Percentiles rank a stretch among this genome's conserved stretches.
Conservation (phyloP, 1,140 invertebrate genomes). For the Stegodyphus dumicola region DNA sequence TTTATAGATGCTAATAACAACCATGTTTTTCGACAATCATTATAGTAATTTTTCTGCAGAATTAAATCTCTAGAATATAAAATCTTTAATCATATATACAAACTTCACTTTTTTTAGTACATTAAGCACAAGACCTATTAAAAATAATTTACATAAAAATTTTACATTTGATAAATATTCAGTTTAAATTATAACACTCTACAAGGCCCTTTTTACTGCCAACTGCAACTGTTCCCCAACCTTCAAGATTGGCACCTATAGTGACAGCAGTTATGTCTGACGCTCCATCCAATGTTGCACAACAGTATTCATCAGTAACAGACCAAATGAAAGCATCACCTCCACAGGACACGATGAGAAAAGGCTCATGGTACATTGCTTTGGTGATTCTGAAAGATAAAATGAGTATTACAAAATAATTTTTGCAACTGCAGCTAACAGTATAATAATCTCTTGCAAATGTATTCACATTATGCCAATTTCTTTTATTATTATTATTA, state of each 20-base stretch:
- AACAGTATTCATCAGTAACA: constrained; percentile 36
- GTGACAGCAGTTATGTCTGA: neutral
- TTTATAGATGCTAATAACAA: too few relatives aligned
- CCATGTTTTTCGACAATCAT: too few relatives aligned
- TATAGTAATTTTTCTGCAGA: too few relatives aligned
- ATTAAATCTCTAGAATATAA: too few relatives aligned
- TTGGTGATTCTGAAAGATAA: constrained; percentile 8
- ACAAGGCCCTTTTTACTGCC: constrained; percentile 8
- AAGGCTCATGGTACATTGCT: constrained; percentile 26
- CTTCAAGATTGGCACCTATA: neutral
- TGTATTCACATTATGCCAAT: too few relatives aligned
- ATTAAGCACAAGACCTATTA: too few relatives aligned
- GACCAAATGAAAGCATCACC: constrained; percentile 24
- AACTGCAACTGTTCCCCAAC: neutral
- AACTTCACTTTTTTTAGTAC: too few relatives aligned
- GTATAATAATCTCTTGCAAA: too few relatives aligned
- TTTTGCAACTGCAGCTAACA: neutral
- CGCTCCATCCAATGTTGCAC: constrained; percentile 7
- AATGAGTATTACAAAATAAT: neutral
- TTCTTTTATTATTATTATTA: too few relatives aligned
- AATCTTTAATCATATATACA: too few relatives aligned
- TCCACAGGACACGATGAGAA: constrained; percentile 1
- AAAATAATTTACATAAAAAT: too few relatives aligned
- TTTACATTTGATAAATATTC: neutral
- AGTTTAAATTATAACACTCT: constrained; percentile 18